Evolutionary conservation across 2,888 invertebrate genomes (phyloP).

Genomic region (Tetanocera ferruginea): DNA sequence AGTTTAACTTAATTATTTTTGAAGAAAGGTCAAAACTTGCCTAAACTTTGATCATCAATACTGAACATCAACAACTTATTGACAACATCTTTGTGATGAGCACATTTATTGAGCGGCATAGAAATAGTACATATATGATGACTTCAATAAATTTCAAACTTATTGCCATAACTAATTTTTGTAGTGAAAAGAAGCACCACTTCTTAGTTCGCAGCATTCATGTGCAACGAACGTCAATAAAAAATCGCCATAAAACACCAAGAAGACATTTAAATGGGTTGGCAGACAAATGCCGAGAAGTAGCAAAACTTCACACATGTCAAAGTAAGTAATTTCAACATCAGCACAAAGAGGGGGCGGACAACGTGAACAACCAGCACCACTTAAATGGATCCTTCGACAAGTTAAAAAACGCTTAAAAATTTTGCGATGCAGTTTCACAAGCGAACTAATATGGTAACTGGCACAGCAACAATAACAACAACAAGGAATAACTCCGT

Average conservation of each 20-base stretch:
- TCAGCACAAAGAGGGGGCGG: neutral
- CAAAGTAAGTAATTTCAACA: constrained; percentile 21
- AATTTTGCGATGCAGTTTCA: constrained; percentile 21
- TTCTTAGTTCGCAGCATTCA: neutral
- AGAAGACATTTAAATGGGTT: constrained; percentile 5
- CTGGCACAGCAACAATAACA: neutral
- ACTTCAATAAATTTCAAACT: neutral
- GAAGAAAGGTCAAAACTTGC: too few species aligned
- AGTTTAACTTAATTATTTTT: too few species aligned
- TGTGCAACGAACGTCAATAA: constrained; percentile 14
- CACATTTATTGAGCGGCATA: too few species aligned
- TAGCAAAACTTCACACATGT: constrained; percentile 16
- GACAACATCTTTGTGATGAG: too few species aligned
- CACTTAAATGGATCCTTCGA: constrained; percentile 49
- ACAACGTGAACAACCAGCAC: constrained; percentile 30
- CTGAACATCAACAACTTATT: too few species aligned
- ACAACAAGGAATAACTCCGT: neutral
- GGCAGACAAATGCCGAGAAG: neutral
- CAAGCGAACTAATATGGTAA: neutral
- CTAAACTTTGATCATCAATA: too few species aligned
- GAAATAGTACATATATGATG: too few species aligned
- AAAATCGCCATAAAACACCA: constrained; percentile 7
- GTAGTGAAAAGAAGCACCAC: neutral
- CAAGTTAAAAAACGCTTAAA: constrained; percentile 48
- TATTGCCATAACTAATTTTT: constrained; percentile 7